Conservation (phyloP, 2,797 vertebrate species). For the Phoebastria nigripes region DNA sequence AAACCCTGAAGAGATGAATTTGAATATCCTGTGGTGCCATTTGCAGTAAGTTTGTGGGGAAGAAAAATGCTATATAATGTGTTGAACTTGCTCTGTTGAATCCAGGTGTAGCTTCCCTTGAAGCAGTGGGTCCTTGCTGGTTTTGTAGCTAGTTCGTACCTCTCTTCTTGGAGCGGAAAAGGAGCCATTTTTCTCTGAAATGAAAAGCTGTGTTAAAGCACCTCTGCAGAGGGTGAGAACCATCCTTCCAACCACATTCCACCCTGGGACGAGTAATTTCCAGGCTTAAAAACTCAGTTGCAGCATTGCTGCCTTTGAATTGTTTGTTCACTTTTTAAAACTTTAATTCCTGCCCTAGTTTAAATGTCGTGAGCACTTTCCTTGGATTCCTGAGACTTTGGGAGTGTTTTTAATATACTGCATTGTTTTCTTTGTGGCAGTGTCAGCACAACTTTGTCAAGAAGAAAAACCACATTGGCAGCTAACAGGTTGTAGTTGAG, state of each 20-base stretch:
- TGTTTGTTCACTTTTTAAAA: background rate
- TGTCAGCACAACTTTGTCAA: background rate
- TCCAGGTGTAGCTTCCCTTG: background rate
- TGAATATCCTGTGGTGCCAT: background rate
- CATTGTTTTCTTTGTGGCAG: background rate
- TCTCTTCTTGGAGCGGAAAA: background rate
- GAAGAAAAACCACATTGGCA: background rate
- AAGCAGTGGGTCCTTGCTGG: background rate
- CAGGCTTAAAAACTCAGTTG: background rate
- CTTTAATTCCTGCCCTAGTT: background rate
- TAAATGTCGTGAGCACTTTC: fast-evolving
- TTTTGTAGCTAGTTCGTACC: background rate
- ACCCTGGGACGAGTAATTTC: background rate
- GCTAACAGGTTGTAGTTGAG: background rate
- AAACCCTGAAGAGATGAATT: background rate
- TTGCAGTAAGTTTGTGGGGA: background rate
- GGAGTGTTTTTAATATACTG: background rate
- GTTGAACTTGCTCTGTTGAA: background rate
- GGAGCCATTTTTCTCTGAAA: background rate
- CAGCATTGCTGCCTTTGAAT: background rate
- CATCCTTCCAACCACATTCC: fast-evolving
- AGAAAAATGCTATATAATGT: background rate
- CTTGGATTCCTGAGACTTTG: background rate
- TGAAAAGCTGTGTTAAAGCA: background rate
- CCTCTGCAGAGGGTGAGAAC: background rate